Evolutionary conservation across 2,113 vertebrate genomes (phyloP).

Genomic region (Halcyon senegalensis): DNA sequence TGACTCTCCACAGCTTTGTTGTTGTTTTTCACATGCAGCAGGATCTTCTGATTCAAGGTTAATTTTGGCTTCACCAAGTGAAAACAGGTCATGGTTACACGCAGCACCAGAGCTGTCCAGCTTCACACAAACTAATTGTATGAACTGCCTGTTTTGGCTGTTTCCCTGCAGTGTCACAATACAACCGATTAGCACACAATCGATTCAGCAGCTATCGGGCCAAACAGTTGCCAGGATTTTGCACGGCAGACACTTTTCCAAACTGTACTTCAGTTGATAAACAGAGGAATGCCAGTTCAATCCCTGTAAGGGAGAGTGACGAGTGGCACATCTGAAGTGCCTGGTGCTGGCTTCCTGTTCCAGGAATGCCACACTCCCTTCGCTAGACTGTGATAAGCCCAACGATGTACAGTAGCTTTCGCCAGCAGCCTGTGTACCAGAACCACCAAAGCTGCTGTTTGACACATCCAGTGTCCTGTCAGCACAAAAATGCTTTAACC

Average conservation of each 20-base stretch:
- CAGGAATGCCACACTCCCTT: constrained; percentile 70
- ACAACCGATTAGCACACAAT: neutral
- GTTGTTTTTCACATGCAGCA: neutral
- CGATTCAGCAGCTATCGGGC: neutral
- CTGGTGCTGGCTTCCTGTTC: constrained; percentile 44
- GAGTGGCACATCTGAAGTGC: constrained; percentile 51
- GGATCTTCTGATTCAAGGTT: neutral
- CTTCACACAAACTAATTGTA: neutral
- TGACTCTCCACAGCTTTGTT: neutral
- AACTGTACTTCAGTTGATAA: constrained; percentile 10
- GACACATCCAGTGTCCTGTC: constrained; percentile 69
- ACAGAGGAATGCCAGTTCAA: neutral
- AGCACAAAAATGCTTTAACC: constrained; percentile 10
- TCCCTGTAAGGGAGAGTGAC: constrained; percentile 12
- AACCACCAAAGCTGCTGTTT: constrained; percentile 27
- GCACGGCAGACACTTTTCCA: neutral
- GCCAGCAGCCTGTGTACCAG: constrained; percentile 20
- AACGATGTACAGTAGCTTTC: constrained; percentile 39
- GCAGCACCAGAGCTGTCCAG: neutral
- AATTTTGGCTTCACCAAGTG: neutral
- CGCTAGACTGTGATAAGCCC: constrained; percentile 52
- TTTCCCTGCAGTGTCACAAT: neutral
- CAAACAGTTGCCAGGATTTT: neutral
- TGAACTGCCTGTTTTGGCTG: neutral
- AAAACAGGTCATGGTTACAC: neutral